Conservation (phyloP, 1,140 invertebrate genomes). For the Ceratina australensis region DNA sequence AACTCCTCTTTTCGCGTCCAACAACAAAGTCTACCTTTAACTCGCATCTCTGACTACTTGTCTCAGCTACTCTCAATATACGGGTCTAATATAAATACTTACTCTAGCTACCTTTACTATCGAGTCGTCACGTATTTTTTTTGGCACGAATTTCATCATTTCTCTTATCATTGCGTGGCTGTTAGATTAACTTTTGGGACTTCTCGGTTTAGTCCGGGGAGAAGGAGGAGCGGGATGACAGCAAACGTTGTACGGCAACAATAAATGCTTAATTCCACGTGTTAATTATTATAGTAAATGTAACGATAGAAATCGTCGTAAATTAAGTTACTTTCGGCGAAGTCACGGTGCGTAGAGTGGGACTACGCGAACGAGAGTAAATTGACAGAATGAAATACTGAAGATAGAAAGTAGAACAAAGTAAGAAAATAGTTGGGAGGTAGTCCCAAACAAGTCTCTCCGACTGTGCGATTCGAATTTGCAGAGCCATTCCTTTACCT, state of each 20-base stretch:
- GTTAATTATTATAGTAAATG: too few relatives aligned
- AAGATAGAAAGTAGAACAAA: too few relatives aligned
- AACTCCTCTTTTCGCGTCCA: slow-evolving; percentile 35
- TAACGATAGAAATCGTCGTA: too few relatives aligned
- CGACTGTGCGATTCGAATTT: slow-evolving; percentile 38
- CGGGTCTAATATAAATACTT: slow-evolving; percentile 26
- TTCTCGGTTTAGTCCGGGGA: slow-evolving; percentile 12
- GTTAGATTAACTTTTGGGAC: slow-evolving; percentile 28
- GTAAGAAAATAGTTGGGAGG: background rate
- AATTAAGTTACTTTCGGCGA: too few relatives aligned
- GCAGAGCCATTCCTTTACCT: background rate
- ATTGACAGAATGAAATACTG: too few relatives aligned
- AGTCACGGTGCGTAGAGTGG: too few relatives aligned
- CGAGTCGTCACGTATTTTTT: slow-evolving; percentile 28
- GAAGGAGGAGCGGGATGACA: slow-evolving; percentile 46
- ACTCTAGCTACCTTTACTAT: slow-evolving; percentile 15
- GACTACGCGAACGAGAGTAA: too few relatives aligned
- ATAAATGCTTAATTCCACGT: too few relatives aligned
- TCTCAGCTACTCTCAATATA: slow-evolving; percentile 3
- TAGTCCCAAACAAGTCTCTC: background rate
- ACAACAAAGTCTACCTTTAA: slow-evolving; percentile 39
- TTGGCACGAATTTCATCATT: slow-evolving; percentile 60
- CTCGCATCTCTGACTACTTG: slow-evolving; percentile 1
- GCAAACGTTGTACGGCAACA: background rate
- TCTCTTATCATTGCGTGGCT: slow-evolving; percentile 26